Evolutionary conservation across 2,888 invertebrate genomes (phyloP).

Genomic region (Scaeva pyrastri): DNA sequence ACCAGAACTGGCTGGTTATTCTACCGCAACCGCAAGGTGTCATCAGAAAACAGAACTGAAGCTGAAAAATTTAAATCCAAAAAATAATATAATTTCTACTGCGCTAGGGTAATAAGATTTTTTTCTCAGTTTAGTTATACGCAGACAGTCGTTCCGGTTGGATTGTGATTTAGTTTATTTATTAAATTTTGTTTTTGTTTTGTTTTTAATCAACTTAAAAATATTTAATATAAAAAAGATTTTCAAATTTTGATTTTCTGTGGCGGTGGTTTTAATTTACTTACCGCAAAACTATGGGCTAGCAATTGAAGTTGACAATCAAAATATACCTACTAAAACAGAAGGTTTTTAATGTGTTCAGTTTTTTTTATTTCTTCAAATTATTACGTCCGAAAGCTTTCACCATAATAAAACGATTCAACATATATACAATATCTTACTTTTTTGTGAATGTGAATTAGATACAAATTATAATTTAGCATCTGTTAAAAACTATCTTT

Average conservation of each 20-base stretch:
- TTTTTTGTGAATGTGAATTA: slow-evolving; percentile 6
- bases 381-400: neutral
- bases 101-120: slow-evolving; percentile 42
- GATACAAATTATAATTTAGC: neutral
- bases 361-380: neutral
- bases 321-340: neutral
- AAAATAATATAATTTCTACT: slow-evolving; percentile 46
- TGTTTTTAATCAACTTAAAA: neutral
- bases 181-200: slow-evolving; percentile 17
- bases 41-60: slow-evolving; percentile 62
- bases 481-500: neutral
- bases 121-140: slow-evolving; percentile 51
- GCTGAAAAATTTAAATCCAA: slow-evolving; percentile 46
- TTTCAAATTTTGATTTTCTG: neutral
- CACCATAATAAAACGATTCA: neutral
- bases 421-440: no score
- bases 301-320: slow-evolving; percentile 13
- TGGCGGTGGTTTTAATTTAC: neutral
- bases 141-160: slow-evolving; percentile 58
- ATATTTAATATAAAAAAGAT: neutral
- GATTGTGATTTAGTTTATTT: slow-evolving; percentile 24
- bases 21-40: slow-evolving; percentile 60
- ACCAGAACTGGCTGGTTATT: slow-evolving; percentile 41
- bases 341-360: slow-evolving; percentile 35
- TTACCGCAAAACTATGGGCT: slow-evolving; percentile 23